phyloP scores from a whole-genome alignment of 2,888 invertebrate genomes.

The Drosophila pegasa region DNA sequence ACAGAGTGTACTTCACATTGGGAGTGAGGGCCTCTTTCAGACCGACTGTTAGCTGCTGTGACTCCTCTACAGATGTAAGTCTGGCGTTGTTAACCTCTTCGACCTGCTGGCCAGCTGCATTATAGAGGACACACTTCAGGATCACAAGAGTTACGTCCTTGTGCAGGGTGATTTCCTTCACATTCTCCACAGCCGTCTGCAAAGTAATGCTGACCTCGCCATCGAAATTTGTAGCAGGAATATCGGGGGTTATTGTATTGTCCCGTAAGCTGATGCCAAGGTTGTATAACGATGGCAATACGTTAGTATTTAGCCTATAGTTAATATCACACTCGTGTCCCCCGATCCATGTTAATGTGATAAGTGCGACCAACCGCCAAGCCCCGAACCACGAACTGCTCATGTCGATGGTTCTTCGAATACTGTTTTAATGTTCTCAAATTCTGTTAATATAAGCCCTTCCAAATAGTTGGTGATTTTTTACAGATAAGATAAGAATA shows the following conservation, averaged over 20 bases:
- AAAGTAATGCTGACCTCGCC: conserved; percentile 85
- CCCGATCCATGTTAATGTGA: conserved; percentile 31
- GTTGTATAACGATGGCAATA: conserved; percentile 86
- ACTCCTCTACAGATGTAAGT: conserved; percentile 70
- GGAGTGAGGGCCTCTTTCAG: conserved; percentile 78
- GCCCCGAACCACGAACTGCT: conserved; percentile 8
- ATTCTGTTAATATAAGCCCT: background rate
- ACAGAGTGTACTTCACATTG: conserved; percentile 84
- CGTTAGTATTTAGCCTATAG: conserved; percentile 81
- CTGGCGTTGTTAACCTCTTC: conserved; percentile 26
- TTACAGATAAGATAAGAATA: conserved; percentile 26
- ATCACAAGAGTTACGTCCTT: conserved; percentile 70
- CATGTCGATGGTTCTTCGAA: conserved; percentile 37
- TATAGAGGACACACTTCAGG: conserved; percentile 40
- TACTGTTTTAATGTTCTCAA: conserved; percentile 28
- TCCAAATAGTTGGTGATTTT: conserved; percentile 19
- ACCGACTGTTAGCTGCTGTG: conserved; percentile 85
- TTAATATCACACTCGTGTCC: conserved; percentile 24
- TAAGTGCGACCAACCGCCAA: conserved; percentile 10
- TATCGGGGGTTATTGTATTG: conserved; percentile 36
- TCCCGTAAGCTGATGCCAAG: conserved; percentile 84
- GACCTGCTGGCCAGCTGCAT: conserved; percentile 30
- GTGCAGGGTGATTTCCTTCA: conserved; percentile 86
- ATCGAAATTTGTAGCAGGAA: conserved; percentile 68
- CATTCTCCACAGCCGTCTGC: conserved; percentile 81